These are phyloP conservation scores for Sylvia borin DNA, from an alignment of 2,797 vertebrate genomes.

Conservation along the genomic window DNA sequence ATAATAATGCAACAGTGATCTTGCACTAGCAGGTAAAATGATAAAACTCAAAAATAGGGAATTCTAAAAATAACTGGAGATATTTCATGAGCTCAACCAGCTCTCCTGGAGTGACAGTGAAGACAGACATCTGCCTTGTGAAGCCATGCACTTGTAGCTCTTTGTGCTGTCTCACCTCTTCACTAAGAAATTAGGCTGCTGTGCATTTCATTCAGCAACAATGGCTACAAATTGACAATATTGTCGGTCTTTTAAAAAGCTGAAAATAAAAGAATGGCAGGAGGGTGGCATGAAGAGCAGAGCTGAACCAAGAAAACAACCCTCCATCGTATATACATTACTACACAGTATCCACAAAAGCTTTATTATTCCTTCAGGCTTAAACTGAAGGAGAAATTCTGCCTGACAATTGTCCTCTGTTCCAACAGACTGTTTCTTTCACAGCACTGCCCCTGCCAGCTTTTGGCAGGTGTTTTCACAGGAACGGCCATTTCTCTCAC, in stretches of 20 bases:
- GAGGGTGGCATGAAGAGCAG: background rate
- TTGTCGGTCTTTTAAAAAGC: background rate
- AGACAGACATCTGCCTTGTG: background rate
- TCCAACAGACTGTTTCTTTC: conserved; percentile 80
- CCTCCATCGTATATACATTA: background rate
- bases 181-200: background rate
- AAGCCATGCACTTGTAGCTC: background rate
- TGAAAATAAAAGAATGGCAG: background rate
- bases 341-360: background rate
- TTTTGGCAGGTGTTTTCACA: conserved; percentile 65
- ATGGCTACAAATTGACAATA: background rate
- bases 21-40: background rate
- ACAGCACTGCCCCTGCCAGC: conserved; percentile 55
- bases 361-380: conserved; percentile 27
- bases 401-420: conserved; percentile 73
- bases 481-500: conserved; percentile 68
- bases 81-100: background rate
- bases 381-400: conserved; percentile 53
- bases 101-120: background rate
- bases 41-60: background rate
- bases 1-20: background rate
- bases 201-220: background rate
- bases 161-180: background rate
- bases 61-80: background rate
- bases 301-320: background rate